A percentile compares a stretch with the other conserved stretches of the same genome.
These are phyloP conservation scores for Pterobdella sp. DNA, from an alignment of 2,888 invertebrate species.

Conservation along the genomic window DNA sequence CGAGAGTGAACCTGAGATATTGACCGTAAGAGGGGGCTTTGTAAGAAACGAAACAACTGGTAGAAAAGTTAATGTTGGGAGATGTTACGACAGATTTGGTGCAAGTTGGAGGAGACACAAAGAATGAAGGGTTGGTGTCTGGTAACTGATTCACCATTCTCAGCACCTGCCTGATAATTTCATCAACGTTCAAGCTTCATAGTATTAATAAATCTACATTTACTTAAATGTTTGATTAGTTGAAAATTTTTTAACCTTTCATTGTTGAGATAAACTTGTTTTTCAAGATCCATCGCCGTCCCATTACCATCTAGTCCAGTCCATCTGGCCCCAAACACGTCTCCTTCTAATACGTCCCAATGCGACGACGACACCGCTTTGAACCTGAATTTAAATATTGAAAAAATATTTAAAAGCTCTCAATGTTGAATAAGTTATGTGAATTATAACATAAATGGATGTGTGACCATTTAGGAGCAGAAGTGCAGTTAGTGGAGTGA, in stretches of 20 bases:
- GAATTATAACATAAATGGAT: background rate
- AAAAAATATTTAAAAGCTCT: background rate
- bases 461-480: slow-evolving; percentile 38
- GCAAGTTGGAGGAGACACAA: slow-evolving; percentile 8
- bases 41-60: slow-evolving; percentile 39
- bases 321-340: slow-evolving; percentile 17
- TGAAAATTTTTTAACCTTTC: background rate
- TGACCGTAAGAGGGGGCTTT: slow-evolving; percentile 39
- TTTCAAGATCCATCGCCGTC: background rate
- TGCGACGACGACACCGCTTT: background rate
- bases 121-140: background rate
- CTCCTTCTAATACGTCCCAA: slow-evolving; percentile 11
- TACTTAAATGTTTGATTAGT: background rate
- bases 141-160: background rate
- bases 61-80: slow-evolving; percentile 28
- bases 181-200: background rate
- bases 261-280: background rate
- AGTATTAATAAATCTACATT: background rate
- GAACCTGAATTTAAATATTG: background rate
- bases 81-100: background rate
- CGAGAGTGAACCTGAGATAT: slow-evolving; percentile 32
- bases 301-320: background rate
- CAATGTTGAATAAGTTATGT: background rate
- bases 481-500: slow-evolving; percentile 38
- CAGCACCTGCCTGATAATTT: slow-evolving; percentile 6